A percentile compares a stretch with the other conserved stretches of the same genome.
Evolutionary conservation across 2,888 invertebrate species (phyloP).

Genomic region (Monopis laevigella): DNA sequence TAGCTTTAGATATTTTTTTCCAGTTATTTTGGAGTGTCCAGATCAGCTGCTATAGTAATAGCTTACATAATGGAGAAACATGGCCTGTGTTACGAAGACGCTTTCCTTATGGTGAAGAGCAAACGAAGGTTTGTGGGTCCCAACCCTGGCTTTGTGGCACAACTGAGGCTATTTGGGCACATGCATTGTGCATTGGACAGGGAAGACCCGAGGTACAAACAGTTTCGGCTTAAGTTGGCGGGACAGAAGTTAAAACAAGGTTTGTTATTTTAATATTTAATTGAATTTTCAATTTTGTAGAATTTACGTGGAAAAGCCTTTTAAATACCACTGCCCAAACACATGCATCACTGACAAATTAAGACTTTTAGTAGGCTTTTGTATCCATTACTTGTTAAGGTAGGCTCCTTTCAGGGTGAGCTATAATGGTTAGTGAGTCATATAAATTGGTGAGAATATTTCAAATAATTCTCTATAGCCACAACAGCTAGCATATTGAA

Average conservation of each 20-base stretch:
- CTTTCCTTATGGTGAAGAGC: conserved; percentile 72
- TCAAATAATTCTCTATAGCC: no score
- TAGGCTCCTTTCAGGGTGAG: no score
- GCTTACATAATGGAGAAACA: conserved; percentile 90
- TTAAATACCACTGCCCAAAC: no score
- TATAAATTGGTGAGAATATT: no score
- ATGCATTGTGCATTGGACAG: conserved; percentile 80
- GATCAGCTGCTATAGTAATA: conserved; percentile 88
- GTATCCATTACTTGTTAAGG: no score
- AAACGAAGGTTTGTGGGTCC: conserved; percentile 79
- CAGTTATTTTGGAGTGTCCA: conserved; percentile 89
- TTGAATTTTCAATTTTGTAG: no score
- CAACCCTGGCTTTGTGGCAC: conserved; percentile 82
- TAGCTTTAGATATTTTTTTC: conserved; percentile 21
- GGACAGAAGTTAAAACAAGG: conserved; percentile 83
- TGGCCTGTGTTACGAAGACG: conserved; percentile 75
- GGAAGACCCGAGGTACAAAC: conserved; percentile 76
- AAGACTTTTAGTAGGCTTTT: no score
- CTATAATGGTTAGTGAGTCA: no score
- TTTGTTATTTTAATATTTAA: no score
- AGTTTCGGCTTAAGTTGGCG: conserved; percentile 80
- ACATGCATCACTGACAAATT: no score
- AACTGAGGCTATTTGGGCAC: conserved; percentile 79
- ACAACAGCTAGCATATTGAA: no score
- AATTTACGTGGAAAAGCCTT: no score